Evolutionary conservation across 35 echinoderm and acorn worm genomes (phyloP), one percentile per base, ranked within the genome.

Genomic region (Anneissia japonica): DNA sequence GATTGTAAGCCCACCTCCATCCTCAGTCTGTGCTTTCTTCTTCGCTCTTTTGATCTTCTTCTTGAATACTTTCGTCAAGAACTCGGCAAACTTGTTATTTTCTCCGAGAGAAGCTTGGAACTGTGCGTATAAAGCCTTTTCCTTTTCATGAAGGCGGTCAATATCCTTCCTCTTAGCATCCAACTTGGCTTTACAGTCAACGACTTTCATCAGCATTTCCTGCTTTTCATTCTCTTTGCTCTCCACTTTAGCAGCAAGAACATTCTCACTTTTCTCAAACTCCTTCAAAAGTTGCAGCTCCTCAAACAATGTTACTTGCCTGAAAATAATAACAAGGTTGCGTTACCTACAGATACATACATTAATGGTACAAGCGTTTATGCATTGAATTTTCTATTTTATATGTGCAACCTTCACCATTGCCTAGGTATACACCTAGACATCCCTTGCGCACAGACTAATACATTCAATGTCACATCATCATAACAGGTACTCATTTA

Each of bases 221-320:
- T 77, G 75, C 38, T 91, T 94, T 55, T 99, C 96, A 34, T 88
- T 99, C 64, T 89, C 86, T 79, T 99, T 99, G 64, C 82, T 79
- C 77, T 93, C 92, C 31, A 99, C 96, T 83, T 99, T 99, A 23
- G 85, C 96, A 43, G 96, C 96, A 19, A 99, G 80, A 30, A 99
- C 96, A 84, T 99, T 89, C 82, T 99, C 96, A 36, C 96, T 88
- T 81, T 99, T 99, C 89, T 99, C 96, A 90, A 99, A 99, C 82
- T 99, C 96, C 46, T 99, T 99, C 34, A 99, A 79, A 19, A 99
- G 89, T 38, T 97, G 91, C 12, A 97, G 88, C 77, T 97, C 94
- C 74, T 97, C 94, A 93, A 93, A 97, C 31, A 97, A 73, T 13
- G 94, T 97, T 84, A 93, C 90, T 29, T 92, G 82, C 46, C 94